A percentile compares a stretch with the other conserved stretches of the same genome.
Evolutionary conservation across 2,888 invertebrate species (phyloP).

Genomic region (Plebejus melissa): DNA sequence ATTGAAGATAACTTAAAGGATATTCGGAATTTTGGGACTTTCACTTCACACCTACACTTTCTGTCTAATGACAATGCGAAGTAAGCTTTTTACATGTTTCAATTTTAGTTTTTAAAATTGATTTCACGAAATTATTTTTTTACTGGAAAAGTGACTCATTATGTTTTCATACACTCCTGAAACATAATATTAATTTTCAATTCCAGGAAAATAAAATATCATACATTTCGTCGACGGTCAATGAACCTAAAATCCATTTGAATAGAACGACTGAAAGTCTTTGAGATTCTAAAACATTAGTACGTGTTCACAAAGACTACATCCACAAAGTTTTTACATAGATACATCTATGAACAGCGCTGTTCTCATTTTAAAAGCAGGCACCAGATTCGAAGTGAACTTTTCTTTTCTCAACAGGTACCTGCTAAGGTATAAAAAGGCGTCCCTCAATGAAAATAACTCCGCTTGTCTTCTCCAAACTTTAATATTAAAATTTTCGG

Average conservation of each 20-base stretch:
- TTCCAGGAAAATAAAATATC: background rate
- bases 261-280: background rate
- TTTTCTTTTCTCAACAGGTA: slow-evolving; percentile 58
- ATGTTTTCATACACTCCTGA: too few species aligned
- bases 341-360: slow-evolving; percentile 35
- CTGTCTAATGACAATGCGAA: too few species aligned
- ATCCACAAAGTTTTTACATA: slow-evolving; percentile 21
- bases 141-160: background rate
- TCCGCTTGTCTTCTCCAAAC: slow-evolving; percentile 35
- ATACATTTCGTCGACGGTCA: background rate
- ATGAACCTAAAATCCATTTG: background rate
- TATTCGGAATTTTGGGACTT: background rate
- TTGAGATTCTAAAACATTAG: background rate
- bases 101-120: too few species aligned
- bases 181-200: background rate
- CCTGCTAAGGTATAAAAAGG: slow-evolving; percentile 49
- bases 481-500: slow-evolving; percentile 32
- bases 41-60: too few species aligned
- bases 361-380: slow-evolving; percentile 65
- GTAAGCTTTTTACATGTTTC: too few species aligned
- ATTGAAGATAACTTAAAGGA: background rate
- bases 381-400: slow-evolving; percentile 64
- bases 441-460: slow-evolving; percentile 51
- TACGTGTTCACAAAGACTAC: slow-evolving; percentile 9
- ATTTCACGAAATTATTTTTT: background rate